Percentiles rank a stretch among this genome's conserved stretches.
These are phyloP conservation scores for Procapra przewalskii DNA, from an alignment of 2,113 vertebrate species.

Conservation along the genomic window DNA sequence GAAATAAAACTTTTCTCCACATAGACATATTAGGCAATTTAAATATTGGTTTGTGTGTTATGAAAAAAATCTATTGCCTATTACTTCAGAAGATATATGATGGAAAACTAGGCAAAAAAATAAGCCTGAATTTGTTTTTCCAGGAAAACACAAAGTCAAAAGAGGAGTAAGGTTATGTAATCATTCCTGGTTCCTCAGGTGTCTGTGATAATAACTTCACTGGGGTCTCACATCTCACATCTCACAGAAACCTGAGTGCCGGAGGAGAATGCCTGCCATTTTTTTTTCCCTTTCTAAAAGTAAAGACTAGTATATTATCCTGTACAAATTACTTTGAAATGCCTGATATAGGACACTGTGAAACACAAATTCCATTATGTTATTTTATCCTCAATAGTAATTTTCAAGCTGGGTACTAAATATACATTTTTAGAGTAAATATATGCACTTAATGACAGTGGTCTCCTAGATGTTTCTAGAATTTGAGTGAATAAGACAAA, in stretches of 20 bases:
- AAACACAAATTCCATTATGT: not conserved
- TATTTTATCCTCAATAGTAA: not conserved
- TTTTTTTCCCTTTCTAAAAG: not conserved
- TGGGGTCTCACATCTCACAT: not conserved
- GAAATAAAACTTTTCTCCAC: not conserved
- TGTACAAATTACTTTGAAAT: not conserved
- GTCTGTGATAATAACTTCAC: not conserved
- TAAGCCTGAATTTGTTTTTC: not conserved
- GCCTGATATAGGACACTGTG: not conserved
- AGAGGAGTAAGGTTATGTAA: not conserved
- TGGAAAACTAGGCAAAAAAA: not conserved
- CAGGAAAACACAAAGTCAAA: not conserved
- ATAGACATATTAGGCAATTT: not conserved
- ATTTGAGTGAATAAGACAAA: not conserved
- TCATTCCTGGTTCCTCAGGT: not conserved
- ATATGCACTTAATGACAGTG: not conserved
- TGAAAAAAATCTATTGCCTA: not conserved
- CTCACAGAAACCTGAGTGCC: not conserved
- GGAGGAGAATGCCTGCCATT: not conserved
- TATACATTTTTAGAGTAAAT: not conserved
- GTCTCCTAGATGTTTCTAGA: not conserved
- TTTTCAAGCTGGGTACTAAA: not conserved
- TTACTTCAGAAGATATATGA: not conserved
- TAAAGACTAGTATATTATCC: not conserved
- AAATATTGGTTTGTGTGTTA: not conserved